Evolutionary conservation across 1,140 invertebrate genomes (phyloP).

Genomic region (Conopomorpha cramerella): DNA sequence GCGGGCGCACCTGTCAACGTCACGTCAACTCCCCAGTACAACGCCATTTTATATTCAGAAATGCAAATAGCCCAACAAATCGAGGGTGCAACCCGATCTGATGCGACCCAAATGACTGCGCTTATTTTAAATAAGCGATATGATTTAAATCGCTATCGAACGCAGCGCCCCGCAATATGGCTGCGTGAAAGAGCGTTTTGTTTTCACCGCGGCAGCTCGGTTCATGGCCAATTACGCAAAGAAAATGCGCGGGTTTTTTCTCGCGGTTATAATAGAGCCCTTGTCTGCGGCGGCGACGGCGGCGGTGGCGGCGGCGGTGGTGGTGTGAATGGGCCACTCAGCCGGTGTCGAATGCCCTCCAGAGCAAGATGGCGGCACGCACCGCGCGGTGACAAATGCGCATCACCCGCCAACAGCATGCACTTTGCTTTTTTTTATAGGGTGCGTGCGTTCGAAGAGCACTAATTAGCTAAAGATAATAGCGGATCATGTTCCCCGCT

Average conservation of each 20-base stretch:
- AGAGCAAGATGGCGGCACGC: conserved; percentile 21
- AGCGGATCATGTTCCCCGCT: too few species aligned
- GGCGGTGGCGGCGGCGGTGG: too few species aligned
- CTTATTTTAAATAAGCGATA: conserved; percentile 50
- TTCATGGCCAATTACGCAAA: conserved; percentile 33
- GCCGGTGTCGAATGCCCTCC: conserved; percentile 28
- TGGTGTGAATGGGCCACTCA: conserved; percentile 27
- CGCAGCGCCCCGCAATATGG: conserved; percentile 1
- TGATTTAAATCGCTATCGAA: conserved; percentile 23
- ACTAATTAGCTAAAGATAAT: neutral
- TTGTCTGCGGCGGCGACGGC: too few species aligned
- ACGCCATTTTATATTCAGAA: conserved; percentile 42
- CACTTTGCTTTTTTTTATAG: too few species aligned
- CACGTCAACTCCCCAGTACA: conserved; percentile 28
- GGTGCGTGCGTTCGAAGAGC: too few species aligned
- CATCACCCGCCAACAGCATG: conserved; percentile 7
- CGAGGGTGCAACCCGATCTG: conserved; percentile 39
- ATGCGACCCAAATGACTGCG: conserved; percentile 27
- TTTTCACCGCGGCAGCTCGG: conserved; percentile 12
- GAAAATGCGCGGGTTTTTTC: conserved; percentile 26
- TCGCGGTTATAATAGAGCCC: conserved; percentile 16
- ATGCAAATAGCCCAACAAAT: conserved; percentile 44
- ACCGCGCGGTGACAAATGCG: conserved; percentile 24
- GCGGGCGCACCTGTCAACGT: conserved; percentile 43
- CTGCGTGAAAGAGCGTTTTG: neutral